Conservation (phyloP, 2,113 vertebrate genomes). For the Epinephelus fuscoguttatus region DNA sequence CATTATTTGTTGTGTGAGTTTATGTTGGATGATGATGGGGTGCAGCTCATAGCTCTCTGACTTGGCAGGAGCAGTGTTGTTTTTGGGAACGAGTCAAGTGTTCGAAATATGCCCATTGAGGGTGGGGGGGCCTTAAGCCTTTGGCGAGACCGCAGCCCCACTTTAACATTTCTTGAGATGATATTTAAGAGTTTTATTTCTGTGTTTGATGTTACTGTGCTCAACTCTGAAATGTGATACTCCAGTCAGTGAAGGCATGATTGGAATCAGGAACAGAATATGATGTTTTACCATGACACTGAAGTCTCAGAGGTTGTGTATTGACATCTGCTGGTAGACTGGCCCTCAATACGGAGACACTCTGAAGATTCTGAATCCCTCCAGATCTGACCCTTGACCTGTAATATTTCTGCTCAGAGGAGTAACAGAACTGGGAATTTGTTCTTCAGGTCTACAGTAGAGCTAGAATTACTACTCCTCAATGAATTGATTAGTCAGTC, state of each 20-base stretch:
- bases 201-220: constrained; percentile 15
- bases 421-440: background rate
- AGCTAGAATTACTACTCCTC: no score
- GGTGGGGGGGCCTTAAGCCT: constrained; percentile 30
- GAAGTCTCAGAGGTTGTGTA: background rate
- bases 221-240: background rate
- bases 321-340: background rate
- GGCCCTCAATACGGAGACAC: background rate
- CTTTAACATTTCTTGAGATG: constrained; percentile 57
- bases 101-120: constrained; percentile 66
- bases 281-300: background rate
- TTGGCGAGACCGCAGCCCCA: constrained; percentile 54
- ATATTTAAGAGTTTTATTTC: constrained; percentile 45
- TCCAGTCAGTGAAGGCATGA: background rate
- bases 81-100: constrained; percentile 73
- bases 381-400: constrained; percentile 9
- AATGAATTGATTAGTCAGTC: background rate
- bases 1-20: constrained; percentile 73
- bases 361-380: background rate
- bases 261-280: constrained; percentile 16
- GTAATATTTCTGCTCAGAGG: background rate
- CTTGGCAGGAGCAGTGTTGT: constrained; percentile 73
- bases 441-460: background rate
- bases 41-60: constrained; percentile 60
- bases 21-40: constrained; percentile 67